These are phyloP conservation scores for Crematogaster levior DNA, from an alignment of 2,888 invertebrate genomes.

Conservation along the genomic window DNA sequence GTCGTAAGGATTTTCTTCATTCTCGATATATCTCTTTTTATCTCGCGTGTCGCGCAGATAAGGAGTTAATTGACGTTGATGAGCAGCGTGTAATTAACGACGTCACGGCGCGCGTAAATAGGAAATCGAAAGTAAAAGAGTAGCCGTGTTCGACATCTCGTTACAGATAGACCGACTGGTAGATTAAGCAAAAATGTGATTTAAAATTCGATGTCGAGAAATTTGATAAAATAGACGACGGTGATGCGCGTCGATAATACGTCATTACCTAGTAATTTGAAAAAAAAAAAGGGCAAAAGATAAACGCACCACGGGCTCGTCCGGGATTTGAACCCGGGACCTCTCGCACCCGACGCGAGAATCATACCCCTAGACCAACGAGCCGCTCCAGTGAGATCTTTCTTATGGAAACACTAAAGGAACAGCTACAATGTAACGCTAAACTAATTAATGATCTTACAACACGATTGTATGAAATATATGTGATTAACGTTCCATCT, in stretches of 20 bases:
- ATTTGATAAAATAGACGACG: background rate
- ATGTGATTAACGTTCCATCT: constrained; percentile 36
- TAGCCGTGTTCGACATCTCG: background rate
- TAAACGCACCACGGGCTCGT: constrained; percentile 84
- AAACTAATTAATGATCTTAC: constrained; percentile 23
- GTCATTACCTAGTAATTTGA: background rate
- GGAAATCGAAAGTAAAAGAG: constrained; percentile 28
- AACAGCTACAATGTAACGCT: background rate
- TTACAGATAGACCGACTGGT: background rate
- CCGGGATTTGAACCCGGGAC: constrained; percentile 88
- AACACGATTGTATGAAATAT: background rate
- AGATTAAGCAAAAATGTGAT: background rate
- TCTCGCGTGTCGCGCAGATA: constrained; percentile 31
- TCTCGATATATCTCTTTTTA: constrained; percentile 16
- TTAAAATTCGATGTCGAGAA: background rate
- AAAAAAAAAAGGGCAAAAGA: constrained; percentile 61
- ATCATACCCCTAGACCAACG: constrained; percentile 87
- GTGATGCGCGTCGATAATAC: too few species aligned
- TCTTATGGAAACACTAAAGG: background rate
- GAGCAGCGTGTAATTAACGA: constrained; percentile 30
- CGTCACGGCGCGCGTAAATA: constrained; percentile 26
- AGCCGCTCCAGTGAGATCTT: constrained; percentile 74
- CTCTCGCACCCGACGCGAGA: constrained; percentile 87
- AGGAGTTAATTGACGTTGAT: constrained; percentile 39
- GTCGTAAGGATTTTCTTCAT: background rate